Evolutionary conservation across 1,140 invertebrate genomes (phyloP).

Genomic region (Sycobia sp.): DNA sequence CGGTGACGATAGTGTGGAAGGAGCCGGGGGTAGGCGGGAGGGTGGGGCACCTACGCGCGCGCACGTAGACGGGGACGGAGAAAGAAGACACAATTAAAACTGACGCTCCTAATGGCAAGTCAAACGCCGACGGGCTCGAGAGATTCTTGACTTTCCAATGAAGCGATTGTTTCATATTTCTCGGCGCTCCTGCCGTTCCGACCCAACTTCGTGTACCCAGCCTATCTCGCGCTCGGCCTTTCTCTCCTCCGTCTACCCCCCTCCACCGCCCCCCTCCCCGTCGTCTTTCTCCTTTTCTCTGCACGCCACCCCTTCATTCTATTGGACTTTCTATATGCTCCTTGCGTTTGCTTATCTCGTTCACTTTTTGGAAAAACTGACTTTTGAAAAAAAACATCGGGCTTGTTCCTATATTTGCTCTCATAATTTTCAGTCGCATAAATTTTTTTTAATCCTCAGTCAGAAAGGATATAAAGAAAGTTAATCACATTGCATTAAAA

Average conservation of each 20-base stretch:
- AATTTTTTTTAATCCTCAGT: too few species aligned
- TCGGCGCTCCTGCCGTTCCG: slow-evolving; percentile 43
- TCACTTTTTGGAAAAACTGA: too few species aligned
- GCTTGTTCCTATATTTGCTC: too few species aligned
- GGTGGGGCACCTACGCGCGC: slow-evolving; percentile 3
- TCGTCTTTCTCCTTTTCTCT: background rate
- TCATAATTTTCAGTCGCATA: too few species aligned
- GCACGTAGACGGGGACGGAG: slow-evolving; percentile 19
- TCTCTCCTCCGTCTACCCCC: slow-evolving; percentile 12
- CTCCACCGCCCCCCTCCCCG: background rate
- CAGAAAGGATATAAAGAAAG: too few species aligned
- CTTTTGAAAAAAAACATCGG: too few species aligned
- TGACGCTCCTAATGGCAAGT: slow-evolving; percentile 64
- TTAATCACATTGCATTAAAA: too few species aligned
- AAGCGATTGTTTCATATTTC: slow-evolving; percentile 64
- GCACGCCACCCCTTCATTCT: background rate
- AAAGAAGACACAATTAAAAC: slow-evolving; percentile 62
- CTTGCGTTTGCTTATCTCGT: too few species aligned
- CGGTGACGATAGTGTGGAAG: too few species aligned
- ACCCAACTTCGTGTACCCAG: slow-evolving; percentile 29
- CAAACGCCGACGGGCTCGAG: slow-evolving; percentile 62
- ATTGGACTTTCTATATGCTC: too few species aligned
- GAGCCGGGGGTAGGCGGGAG: slow-evolving; percentile 10
- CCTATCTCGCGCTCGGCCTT: slow-evolving; percentile 23
- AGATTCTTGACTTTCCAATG: slow-evolving; percentile 64